Percentiles rank a stretch among this genome's conserved stretches.
Evolutionary conservation across 2,113 vertebrate species (phyloP).

Genomic region (Poeciliopsis prolifica): DNA sequence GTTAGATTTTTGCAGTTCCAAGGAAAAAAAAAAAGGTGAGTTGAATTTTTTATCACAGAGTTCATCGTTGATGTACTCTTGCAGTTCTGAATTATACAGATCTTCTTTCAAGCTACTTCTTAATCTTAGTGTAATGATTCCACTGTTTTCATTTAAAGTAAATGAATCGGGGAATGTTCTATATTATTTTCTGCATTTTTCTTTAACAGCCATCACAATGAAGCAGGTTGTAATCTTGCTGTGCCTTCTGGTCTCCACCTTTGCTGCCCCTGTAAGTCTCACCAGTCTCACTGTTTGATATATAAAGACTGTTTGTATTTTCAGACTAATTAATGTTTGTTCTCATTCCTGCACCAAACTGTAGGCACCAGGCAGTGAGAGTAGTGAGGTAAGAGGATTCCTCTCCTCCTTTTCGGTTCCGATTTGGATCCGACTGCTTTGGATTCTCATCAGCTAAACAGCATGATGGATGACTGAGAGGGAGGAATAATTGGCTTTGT

Average conservation of each 20-base stretch:
- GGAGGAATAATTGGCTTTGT: conserved; percentile 38
- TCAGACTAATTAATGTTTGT: neutral
- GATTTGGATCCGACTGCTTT: neutral
- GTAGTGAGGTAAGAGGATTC: conserved; percentile 64
- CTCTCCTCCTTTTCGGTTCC: conserved; percentile 1
- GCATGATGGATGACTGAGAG: conserved; percentile 30
- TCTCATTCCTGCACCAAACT: conserved; percentile 21
- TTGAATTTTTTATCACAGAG: neutral
- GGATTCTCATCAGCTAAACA: conserved; percentile 28
- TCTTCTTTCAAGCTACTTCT: neutral
- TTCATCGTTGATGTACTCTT: neutral
- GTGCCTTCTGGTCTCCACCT: conserved; percentile 60
- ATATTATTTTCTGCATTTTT: neutral
- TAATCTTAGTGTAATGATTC: neutral
- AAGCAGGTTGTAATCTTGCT: conserved; percentile 58
- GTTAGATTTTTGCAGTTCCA: conserved; percentile 14
- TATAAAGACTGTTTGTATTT: conserved; percentile 12
- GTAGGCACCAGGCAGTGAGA: conserved; percentile 69
- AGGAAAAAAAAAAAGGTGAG: conserved; percentile 52
- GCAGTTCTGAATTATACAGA: neutral
- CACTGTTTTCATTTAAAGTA: neutral
- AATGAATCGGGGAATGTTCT: neutral
- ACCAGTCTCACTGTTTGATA: neutral
- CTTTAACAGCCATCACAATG: conserved; percentile 50
- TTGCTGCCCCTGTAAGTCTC: conserved; percentile 76